Base-by-base conservation (phyloP, 2,113 vertebrate genomes). In the Syngnathus typhle region DNA sequence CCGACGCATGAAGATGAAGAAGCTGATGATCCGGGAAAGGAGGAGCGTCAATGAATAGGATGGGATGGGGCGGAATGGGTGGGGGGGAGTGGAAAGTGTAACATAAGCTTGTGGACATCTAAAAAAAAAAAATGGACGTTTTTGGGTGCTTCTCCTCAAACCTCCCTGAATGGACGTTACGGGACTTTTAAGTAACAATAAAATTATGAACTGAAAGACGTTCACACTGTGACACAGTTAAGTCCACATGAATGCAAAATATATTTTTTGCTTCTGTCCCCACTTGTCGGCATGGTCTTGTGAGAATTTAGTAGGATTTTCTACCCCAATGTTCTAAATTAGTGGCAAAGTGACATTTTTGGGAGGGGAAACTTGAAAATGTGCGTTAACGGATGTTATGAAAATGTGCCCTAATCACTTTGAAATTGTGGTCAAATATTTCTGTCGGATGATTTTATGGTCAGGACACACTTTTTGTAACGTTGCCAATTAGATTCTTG, bases 1-100 rank as follows among this genome's bases (percentile, higher is more conserved):
- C 84, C 73, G 88, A 47, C 66, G 88, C 59, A 90, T 90, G 88
- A 90, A 90, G 76, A 90, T 90, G 88, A 90, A 90, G 77, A 90
- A 90, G 76, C 76, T 90, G 74, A 90, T 90, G 88, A 88, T 83
- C 71, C 76, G 88, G 47, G 88, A 90, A 44, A 85, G 86, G 74
- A 86, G 88, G 79, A 66, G 74, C 59, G 13, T 83, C 7, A 82
- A 83, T 51, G 83, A 87, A 63, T 87, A 78, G 82, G 49, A 10
- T 44, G 58, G 21, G 52, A 46, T 21, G 37, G 21, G 46, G 32
- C 7, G 55, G 70, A 65, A 64, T 56, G 5, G 68, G 52, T 16
- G 19, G 19, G 12, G 13, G 32, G 46, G 49, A 46, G 39, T 38
- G 68, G 73, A 68, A 72, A 69, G 71, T 68, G 71, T 71, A 64